These are phyloP conservation scores for Drosophila kanapiae DNA, from an alignment of 1,140 invertebrate species.

Conservation along the genomic window DNA sequence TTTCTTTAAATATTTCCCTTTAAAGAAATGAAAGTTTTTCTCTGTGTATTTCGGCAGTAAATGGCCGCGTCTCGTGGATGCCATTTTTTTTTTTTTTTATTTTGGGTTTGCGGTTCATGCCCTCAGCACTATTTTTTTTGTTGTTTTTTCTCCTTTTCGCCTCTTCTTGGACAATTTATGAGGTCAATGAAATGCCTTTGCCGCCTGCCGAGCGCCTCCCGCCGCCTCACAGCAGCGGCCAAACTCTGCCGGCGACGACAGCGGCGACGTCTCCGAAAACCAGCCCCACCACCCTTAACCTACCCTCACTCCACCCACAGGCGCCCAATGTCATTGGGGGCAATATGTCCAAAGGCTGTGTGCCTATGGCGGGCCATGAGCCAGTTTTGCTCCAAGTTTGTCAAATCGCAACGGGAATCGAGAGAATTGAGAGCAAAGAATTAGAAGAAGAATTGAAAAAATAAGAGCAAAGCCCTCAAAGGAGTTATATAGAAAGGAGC, in stretches of 20 bases:
- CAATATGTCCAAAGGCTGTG: constrained; percentile 49
- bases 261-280: constrained; percentile 63
- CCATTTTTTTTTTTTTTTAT: constrained; percentile 52
- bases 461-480: too few relatives aligned
- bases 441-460: background rate
- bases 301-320: background rate
- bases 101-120: constrained; percentile 36
- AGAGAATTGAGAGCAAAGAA: background rate
- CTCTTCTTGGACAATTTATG: constrained; percentile 69
- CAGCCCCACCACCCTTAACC: background rate
- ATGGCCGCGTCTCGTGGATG: constrained; percentile 61
- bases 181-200: constrained; percentile 80
- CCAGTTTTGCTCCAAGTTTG: constrained; percentile 10
- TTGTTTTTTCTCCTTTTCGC: constrained; percentile 8
- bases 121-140: constrained; percentile 1
- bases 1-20: too few relatives aligned
- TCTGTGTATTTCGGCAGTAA: constrained; percentile 38
- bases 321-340: constrained; percentile 72
- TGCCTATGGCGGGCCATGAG: constrained; percentile 9
- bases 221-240: constrained; percentile 7
- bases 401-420: constrained; percentile 3
- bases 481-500: background rate
- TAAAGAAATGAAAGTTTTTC: background rate
- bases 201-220: constrained; percentile 32
- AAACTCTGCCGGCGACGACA: constrained; percentile 38